Evolutionary conservation across 1,140 invertebrate genomes (phyloP), one percentile per base, ranked within the genome.

Genomic region (Phymastichus coffea): DNA sequence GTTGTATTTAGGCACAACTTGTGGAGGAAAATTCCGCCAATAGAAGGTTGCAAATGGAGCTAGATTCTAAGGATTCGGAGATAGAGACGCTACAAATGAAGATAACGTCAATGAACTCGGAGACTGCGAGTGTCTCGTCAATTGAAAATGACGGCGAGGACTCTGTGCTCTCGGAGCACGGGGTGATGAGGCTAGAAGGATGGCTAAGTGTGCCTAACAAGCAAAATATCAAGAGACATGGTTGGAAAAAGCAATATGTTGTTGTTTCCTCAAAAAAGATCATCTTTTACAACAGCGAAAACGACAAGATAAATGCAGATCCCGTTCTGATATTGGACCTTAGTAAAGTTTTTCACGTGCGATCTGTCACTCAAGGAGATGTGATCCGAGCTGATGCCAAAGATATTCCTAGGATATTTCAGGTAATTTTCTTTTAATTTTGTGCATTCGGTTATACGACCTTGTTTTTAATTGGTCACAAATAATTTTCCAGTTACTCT

Each of bases 391-490:
- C 94, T 53, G 95, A 98, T 85, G 93, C 94, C 77, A 96, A 96
- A 88, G 95, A 98, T 86, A 97, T 99, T 81, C 97, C 97, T 70
- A 89, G 95, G 78, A 99, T 99, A 83, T 98, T 98, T 82, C 96
- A 98, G 84, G 88, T 89, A 78, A 30, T 40, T 26, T 30, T 35
- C 37, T 20, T 8, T 19, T 41, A 19, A 38, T 15, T 30, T 38
- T 14, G 3, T 41, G 10, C 41, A 37, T 20, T 1, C 12, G 12
- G 12, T 7, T 33, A 33, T 40, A 17, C 6, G 17, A 4, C 4
- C 17, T 40, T 40, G 19, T 20, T 23, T 35, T 23, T 48, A 20
- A 35, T 57, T 33, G 33, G n/a, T n/a, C n/a, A n/a, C n/a, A n/a
- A n/a, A 43, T 6, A 20, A 33, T 14, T 41, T 17, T 48, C 9